Evolutionary conservation across 2,113 vertebrate species (phyloP).

Genomic region (Struthio camelus): DNA sequence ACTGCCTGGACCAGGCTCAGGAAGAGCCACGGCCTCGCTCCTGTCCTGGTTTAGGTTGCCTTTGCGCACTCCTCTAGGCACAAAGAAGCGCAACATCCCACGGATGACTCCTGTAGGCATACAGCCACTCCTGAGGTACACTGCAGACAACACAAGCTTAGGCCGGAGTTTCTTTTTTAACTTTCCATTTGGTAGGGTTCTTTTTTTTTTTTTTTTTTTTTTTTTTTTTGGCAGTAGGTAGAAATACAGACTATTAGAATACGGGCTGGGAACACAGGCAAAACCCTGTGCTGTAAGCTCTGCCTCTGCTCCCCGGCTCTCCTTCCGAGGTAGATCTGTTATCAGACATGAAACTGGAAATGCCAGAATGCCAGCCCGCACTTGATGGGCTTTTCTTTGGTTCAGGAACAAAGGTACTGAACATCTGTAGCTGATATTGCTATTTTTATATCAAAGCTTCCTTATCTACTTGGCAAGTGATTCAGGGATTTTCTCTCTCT

Average conservation of each 20-base stretch:
- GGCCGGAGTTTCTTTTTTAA: background rate
- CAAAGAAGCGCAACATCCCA: background rate
- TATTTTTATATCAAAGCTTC: constrained; percentile 55
- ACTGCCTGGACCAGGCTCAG: background rate
- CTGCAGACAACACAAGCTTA: background rate
- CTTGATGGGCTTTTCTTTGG: constrained; percentile 1
- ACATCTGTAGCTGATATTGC: constrained; percentile 16
- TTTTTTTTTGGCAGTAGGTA: background rate
- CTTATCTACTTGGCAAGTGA: constrained; percentile 44
- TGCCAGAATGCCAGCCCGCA: background rate
- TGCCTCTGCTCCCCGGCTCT: background rate
- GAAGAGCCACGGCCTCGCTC: background rate
- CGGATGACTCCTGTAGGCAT: background rate
- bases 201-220: constrained; percentile 34
- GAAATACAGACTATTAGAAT: background rate
- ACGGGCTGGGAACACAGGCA: background rate
- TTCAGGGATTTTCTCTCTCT: constrained; percentile 48
- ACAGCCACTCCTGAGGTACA: background rate
- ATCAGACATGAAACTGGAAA: constrained; percentile 21
- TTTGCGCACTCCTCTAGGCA: background rate
- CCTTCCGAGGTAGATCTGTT: background rate
- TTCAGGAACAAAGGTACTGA: constrained; percentile 31
- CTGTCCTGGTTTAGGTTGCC: background rate
- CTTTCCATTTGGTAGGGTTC: background rate
- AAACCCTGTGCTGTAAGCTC: background rate